These are phyloP conservation scores for Zygothrica quintamaculata DNA, from an alignment of 2,888 invertebrate genomes.

Conservation along the genomic window DNA sequence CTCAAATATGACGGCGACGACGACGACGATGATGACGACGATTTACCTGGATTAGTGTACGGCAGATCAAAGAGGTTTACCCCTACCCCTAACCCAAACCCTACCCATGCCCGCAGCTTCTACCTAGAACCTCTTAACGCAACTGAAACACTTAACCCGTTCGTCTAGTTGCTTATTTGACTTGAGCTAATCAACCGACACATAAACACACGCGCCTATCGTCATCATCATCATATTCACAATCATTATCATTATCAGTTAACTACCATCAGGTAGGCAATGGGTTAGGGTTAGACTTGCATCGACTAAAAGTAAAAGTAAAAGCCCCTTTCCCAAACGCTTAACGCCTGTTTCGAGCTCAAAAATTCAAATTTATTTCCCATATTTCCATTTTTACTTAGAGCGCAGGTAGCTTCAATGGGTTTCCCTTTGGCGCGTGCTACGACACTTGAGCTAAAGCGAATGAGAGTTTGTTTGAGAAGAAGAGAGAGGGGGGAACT, in stretches of 20 bases:
- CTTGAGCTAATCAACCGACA: slow-evolving; percentile 30
- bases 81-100: background rate
- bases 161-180: slow-evolving; percentile 6
- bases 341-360: slow-evolving; percentile 31
- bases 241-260: slow-evolving; percentile 2
- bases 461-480: background rate
- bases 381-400: slow-evolving; percentile 43
- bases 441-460: background rate
- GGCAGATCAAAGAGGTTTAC: slow-evolving; percentile 13
- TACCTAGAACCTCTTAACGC: too few species aligned
- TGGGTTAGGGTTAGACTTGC: slow-evolving; percentile 3
- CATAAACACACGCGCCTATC: slow-evolving; percentile 41
- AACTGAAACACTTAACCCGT: slow-evolving; percentile 30
- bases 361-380: background rate
- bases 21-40: too few species aligned
- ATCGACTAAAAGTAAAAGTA: slow-evolving; percentile 36
- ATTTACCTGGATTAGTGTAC: slow-evolving; percentile 21
- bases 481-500: background rate
- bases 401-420: slow-evolving; percentile 53
- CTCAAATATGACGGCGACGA: slow-evolving; percentile 28
- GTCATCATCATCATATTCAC: slow-evolving; percentile 9
- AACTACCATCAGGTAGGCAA: slow-evolving; percentile 39
- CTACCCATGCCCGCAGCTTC: background rate
- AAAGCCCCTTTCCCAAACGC: slow-evolving; percentile 9
- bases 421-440: slow-evolving; percentile 39